A percentile compares a stretch with the other conserved stretches of the same genome.
These are phyloP conservation scores for Drosophila asahinai DNA, from an alignment of 1,140 invertebrate genomes.

Conservation along the genomic window DNA sequence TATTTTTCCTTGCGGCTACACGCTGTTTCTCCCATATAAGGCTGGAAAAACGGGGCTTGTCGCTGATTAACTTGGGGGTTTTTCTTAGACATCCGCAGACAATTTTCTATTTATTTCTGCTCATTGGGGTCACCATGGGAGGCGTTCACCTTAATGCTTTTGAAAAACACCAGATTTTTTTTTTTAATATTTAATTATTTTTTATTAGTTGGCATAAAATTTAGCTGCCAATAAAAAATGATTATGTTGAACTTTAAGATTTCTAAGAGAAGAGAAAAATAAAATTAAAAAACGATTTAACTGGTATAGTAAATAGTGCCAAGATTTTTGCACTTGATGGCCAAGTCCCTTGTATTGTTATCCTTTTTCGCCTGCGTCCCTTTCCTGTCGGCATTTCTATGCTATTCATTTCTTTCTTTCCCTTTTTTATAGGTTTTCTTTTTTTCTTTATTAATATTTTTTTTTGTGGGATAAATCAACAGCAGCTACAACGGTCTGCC, in stretches of 20 bases:
- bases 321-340: neutral
- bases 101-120: slow-evolving; percentile 2
- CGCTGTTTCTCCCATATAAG: neutral
- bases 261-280: too few relatives aligned
- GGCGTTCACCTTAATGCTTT: neutral
- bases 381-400: neutral
- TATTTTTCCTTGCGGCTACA: neutral
- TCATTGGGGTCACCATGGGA: neutral
- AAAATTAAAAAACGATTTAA: too few relatives aligned
- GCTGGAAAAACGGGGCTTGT: slow-evolving; percentile 10
- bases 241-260: too few relatives aligned
- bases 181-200: neutral
- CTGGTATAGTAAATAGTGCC: too few relatives aligned
- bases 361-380: neutral
- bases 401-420: slow-evolving; percentile 5
- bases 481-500: slow-evolving; percentile 22
- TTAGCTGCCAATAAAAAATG: too few relatives aligned
- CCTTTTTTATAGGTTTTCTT: neutral
- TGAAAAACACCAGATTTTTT: neutral
- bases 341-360: neutral
- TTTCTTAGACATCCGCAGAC: neutral
- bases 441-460: neutral
- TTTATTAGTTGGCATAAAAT: too few relatives aligned
- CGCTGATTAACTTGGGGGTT: neutral
- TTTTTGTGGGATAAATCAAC: slow-evolving; percentile 19